These are phyloP conservation scores for Euschistus heros DNA, from an alignment of 1,140 invertebrate species.

Conservation along the genomic window DNA sequence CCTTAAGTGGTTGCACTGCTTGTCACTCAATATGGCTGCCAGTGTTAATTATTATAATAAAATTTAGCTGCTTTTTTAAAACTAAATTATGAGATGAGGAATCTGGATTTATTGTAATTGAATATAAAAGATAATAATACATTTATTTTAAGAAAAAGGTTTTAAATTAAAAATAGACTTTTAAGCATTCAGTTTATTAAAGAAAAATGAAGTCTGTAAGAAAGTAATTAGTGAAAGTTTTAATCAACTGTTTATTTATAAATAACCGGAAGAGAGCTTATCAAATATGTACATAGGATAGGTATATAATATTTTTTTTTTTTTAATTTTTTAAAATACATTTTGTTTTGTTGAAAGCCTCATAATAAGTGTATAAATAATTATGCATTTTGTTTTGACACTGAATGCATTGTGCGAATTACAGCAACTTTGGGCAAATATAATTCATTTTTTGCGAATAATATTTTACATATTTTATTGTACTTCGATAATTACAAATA, in stretches of 20 bases:
- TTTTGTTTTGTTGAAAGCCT: constrained; percentile 13
- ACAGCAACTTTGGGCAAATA: constrained; percentile 9
- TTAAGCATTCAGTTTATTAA: constrained; percentile 20
- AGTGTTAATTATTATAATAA: too few species aligned
- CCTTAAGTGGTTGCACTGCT: too few species aligned
- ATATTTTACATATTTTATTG: constrained; percentile 7
- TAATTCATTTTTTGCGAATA: not conserved
- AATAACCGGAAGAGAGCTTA: constrained; percentile 13
- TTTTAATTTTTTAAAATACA: not conserved
- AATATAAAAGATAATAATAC: too few species aligned
- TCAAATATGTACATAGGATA: constrained; percentile 6
- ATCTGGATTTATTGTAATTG: too few species aligned
- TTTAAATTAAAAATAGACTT: not conserved
- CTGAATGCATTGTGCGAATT: constrained; percentile 16
- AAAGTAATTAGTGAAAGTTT: constrained; percentile 13
- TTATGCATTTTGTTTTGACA: constrained; percentile 3
- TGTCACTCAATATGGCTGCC: too few species aligned
- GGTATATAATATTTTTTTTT: not conserved
- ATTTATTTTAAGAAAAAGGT: too few species aligned
- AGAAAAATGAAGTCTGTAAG: constrained; percentile 7
- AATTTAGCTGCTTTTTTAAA: too few species aligned
- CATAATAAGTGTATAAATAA: constrained; percentile 4
- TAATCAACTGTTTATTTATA: constrained; percentile 12
- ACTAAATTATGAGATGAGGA: too few species aligned
- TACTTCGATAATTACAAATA: not conserved